These are phyloP conservation scores for Meloidogyne exigua DNA, from an alignment of 1,140 invertebrate genomes.

Conservation along the genomic window DNA sequence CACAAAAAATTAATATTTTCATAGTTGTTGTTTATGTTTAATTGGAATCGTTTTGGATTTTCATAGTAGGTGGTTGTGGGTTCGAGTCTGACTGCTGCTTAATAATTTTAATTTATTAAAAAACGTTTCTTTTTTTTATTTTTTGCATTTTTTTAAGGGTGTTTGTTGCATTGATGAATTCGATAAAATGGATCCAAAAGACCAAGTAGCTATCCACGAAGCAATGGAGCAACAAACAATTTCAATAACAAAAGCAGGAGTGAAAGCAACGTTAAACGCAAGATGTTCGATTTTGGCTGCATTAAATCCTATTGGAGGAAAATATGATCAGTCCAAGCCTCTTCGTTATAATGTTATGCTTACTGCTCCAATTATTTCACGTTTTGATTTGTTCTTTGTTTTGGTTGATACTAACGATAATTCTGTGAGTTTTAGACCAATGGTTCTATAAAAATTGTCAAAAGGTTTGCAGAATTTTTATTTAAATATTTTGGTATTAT, in stretches of 20 bases:
- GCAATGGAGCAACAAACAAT: constrained; percentile 99
- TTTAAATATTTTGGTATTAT: too few relatives aligned
- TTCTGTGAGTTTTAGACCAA: neutral
- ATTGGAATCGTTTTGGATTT: neutral
- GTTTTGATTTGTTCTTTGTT: constrained; percentile 98
- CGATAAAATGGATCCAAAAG: constrained; percentile 96
- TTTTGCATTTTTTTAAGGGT: constrained; percentile 68
- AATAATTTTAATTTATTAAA: neutral
- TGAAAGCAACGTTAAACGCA: constrained; percentile 92
- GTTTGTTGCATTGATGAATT: constrained; percentile 99
- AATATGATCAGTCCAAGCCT: constrained; percentile 90
- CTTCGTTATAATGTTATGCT: constrained; percentile 90
- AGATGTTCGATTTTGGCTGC: constrained; percentile 95
- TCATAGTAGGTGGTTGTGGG: neutral
- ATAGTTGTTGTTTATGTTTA: too few relatives aligned
- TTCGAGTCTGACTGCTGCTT: neutral
- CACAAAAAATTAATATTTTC: too few relatives aligned
- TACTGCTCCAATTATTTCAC: constrained; percentile 95
- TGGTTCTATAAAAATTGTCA: neutral
- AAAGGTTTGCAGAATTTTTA: too few relatives aligned
- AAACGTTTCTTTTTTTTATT: neutral
- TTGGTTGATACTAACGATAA: constrained; percentile 65
- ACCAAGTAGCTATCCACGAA: constrained; percentile 99
- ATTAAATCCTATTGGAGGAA: constrained; percentile 91
- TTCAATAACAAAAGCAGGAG: constrained; percentile 95